phyloP scores from a whole-genome alignment of 1,140 invertebrate genomes.

The Aradophagus sp. region DNA sequence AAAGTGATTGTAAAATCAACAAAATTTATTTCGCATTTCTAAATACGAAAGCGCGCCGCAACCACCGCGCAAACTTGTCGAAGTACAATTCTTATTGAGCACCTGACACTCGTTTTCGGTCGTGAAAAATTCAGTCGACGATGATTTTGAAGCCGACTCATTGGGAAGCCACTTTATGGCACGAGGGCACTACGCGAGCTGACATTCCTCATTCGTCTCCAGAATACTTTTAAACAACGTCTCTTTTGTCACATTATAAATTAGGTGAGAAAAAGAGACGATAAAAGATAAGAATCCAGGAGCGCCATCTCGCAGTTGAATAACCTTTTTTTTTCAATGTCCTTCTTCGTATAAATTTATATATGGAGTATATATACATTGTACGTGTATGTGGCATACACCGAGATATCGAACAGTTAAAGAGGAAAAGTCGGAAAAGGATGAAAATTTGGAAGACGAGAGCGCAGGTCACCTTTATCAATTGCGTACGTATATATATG shows the following conservation, averaged over 20 bases:
- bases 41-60: constrained; percentile 19
- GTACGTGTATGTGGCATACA: constrained; percentile 69
- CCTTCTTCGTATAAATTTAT: constrained; percentile 44
- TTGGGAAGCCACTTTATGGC: too few relatives aligned
- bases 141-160: neutral
- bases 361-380: constrained; percentile 46
- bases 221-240: too few relatives aligned
- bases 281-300: neutral
- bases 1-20: too few relatives aligned
- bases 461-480: constrained; percentile 35
- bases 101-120: constrained; percentile 59
- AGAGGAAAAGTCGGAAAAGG: constrained; percentile 6
- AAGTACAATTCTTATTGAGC: constrained; percentile 58
- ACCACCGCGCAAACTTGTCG: constrained; percentile 31
- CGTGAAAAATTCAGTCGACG: constrained; percentile 26
- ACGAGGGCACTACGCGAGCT: too few relatives aligned
- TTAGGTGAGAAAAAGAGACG: neutral
- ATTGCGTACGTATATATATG: constrained; percentile 48
- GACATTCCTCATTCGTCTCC: too few relatives aligned
- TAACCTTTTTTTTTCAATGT: constrained; percentile 34
- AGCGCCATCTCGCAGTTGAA: constrained; percentile 4
- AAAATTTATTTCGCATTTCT: constrained; percentile 17
- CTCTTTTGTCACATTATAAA: too few relatives aligned
- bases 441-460: constrained; percentile 20
- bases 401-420: constrained; percentile 62